These are phyloP conservation scores for Channa maculata DNA, from an alignment of 2,113 vertebrate species.

Conservation along the genomic window DNA sequence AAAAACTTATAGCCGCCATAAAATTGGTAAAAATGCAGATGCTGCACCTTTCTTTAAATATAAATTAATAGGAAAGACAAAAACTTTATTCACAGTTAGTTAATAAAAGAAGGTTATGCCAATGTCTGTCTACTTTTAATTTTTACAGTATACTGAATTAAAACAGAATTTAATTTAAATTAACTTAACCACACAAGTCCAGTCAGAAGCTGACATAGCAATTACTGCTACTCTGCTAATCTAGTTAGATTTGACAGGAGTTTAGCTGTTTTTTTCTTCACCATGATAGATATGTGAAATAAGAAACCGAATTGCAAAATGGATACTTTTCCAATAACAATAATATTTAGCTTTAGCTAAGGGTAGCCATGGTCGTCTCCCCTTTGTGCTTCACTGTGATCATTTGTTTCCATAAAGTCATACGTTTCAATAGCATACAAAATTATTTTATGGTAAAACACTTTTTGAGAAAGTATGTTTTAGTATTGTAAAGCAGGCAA, in stretches of 20 bases:
- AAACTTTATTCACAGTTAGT: neutral
- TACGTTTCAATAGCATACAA: no score
- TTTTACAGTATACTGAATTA: neutral
- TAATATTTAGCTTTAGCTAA: neutral
- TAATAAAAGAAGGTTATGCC: no score
- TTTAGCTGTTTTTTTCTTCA: neutral
- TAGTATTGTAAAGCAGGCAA: neutral
- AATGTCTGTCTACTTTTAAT: neutral
- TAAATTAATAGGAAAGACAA: neutral
- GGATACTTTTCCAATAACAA: neutral
- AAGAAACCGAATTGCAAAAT: neutral
- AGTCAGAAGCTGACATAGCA: neutral
- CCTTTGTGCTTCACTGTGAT: no score
- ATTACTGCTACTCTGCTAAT: neutral
- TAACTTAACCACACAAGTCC: neutral
- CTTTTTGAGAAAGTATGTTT: neutral
- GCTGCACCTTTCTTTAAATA: neutral
- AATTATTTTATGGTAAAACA: no score
- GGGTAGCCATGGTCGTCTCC: neutral
- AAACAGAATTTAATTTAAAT: neutral
- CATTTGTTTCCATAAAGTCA: no score
- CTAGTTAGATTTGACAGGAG: neutral
- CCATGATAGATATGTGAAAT: neutral
- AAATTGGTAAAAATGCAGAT: neutral
- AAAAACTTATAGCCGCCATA: neutral